Conservation (phyloP, 2,797 vertebrate genomes). For the Pygocentrus nattereri region DNA sequence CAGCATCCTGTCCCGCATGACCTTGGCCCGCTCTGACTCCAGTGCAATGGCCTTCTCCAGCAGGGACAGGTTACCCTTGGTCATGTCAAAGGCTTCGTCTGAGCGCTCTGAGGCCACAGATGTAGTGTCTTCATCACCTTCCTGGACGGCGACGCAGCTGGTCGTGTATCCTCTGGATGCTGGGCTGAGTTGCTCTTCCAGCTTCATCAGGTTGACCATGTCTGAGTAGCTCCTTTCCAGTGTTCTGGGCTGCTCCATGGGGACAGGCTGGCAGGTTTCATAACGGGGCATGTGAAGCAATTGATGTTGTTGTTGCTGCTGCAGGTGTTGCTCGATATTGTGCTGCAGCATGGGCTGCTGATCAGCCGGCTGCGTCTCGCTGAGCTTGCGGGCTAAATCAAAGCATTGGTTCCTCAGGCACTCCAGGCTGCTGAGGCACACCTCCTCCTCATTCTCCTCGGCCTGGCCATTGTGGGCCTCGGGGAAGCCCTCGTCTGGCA, state of each 20-base stretch:
- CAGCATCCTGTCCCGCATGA: slow-evolving; percentile 93
- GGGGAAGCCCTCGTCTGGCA: slow-evolving; percentile 87
- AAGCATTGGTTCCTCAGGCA: slow-evolving; percentile 97
- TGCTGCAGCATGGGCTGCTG: slow-evolving; percentile 61
- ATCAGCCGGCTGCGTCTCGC: slow-evolving; percentile 85
- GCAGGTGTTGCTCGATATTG: slow-evolving; percentile 69
- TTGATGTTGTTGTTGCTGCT: slow-evolving; percentile 63
- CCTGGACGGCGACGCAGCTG: slow-evolving; percentile 83
- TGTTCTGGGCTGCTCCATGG: slow-evolving; percentile 63
- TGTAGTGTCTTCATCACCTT: slow-evolving; percentile 92
- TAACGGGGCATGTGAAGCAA: slow-evolving; percentile 43
- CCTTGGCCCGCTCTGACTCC: slow-evolving; percentile 94
- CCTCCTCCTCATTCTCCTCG: slow-evolving; percentile 93
- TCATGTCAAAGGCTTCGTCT: slow-evolving; percentile 97
- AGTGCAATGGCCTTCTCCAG: slow-evolving; percentile 98
- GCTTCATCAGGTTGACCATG: slow-evolving; percentile 96
- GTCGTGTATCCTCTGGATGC: slow-evolving; percentile 82
- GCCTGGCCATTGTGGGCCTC: slow-evolving; percentile 80
- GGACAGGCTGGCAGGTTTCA: slow-evolving; percentile 55
- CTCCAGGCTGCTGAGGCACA: slow-evolving; percentile 96
- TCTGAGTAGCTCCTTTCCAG: slow-evolving; percentile 94
- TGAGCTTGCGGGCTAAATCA: slow-evolving; percentile 94
- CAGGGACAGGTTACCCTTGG: slow-evolving; percentile 95
- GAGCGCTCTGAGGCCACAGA: slow-evolving; percentile 94
- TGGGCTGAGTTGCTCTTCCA: slow-evolving; percentile 96